Evolutionary conservation across 2,797 vertebrate genomes (phyloP), one percentile per base, ranked within the genome.

Genomic region (Tenualosa thibaudeaui): DNA sequence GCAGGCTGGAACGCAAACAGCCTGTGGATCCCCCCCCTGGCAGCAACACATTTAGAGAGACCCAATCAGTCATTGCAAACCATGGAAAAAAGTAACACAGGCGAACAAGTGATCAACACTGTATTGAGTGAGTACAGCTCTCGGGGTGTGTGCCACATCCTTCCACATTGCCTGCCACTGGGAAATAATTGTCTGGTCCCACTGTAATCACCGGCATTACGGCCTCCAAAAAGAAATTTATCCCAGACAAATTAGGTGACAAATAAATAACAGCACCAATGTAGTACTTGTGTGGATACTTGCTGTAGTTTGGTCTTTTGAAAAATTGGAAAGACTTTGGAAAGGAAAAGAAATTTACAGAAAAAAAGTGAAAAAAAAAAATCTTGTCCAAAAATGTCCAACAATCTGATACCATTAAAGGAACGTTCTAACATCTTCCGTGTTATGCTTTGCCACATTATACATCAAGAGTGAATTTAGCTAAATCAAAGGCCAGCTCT

Each of bases 31-130:
- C 40, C 68, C 68, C 71, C 71, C 17, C 7, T 78, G 71, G 71
- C 71, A 46, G 71, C 6, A n/a, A 7, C 71, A 43, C 40, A 78
- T 78, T 46, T 78, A 78, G 17, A 78, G 17, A 46, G 37, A 43
- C 58, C 58, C 71, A 78, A 78, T 78, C 71, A 78, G 37, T 46
- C 71, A 78, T 15, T 37, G 65, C 40, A 75, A 43, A 68, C 8
- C 68, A 2, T 2, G 19, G 56, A 6, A 65, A 62, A 75, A 40
- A 60, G 22, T 62, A n/a, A 62, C 58, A 62, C n/a, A 62, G 58
- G 22, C 58, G n/a, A 62, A 22, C 58, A 13, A 43, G 31, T 43
- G 68, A 75, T 43, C 37, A 15, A 19, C 68, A 40, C 31, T 75
- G 1, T 37, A 19, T 37, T 37, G 37, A 37, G 68, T 17, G 68